Base-by-base conservation (phyloP, 2,797 vertebrate species). In the Cuniculus paca region DNA sequence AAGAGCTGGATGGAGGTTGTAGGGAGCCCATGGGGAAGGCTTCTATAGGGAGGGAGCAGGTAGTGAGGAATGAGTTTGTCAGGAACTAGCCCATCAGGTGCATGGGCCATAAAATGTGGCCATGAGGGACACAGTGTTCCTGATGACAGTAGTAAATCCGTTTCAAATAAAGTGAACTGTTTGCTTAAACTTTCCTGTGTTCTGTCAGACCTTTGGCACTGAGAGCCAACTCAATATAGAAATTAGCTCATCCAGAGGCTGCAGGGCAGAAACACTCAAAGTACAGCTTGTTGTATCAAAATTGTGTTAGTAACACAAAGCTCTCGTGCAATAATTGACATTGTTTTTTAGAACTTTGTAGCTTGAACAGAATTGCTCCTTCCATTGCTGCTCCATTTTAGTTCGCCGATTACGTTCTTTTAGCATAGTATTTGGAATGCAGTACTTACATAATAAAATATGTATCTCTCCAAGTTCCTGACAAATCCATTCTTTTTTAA, bases 141-240 rank as follows among this genome's bases (percentile, higher is more conserved):
- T 19, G 60, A 84, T 92, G 97, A 90, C 60, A 97, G 96, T 65
- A 95, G 93, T 97, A 98, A 98, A 97, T 97, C 97, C 56, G 13
- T 97, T 96, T 97, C 90, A 98, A 96, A 97, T 98, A 97, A 98
- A 96, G 93, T 89, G 94, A 97, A 96, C 85, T 97, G 95, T 97
- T 98, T 98, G 95, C 61, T 97, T 98, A 97, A 96, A 97, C 89
- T 97, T 97, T 89, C 95, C 96, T 45, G 12, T 95, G 96, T 97
- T 91, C 94, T 94, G 34, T 90, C 94, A 97, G 95, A 91, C 75
- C 93, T 96, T 95, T 88, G 96, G 80, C 0, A 4, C 68, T n/a
- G 83, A 75, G 83, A 95, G 90, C 48, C 77, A 95, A 91, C 78
- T 88, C 92, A 83, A 95, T 92, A 90, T 72, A 96, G 94, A 96